These are phyloP conservation scores for Silurus meridionalis DNA, from an alignment of 2,113 vertebrate species.

Conservation along the genomic window DNA sequence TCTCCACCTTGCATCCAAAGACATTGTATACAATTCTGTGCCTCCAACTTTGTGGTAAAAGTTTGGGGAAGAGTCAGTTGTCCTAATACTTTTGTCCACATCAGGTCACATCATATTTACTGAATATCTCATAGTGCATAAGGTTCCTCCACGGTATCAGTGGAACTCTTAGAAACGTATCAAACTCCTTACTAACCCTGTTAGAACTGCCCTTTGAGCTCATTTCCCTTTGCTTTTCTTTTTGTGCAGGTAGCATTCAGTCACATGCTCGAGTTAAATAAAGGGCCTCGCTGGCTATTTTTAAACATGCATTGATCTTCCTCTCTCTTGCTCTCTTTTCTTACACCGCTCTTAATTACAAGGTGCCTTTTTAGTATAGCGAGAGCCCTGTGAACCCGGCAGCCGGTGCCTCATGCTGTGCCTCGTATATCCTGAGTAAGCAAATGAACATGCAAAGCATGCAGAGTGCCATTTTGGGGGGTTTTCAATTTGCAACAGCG, in stretches of 20 bases:
- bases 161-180: not conserved
- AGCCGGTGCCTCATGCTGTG: not conserved
- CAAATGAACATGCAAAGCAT: conserved; percentile 48
- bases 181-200: not conserved
- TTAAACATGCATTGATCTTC: conserved; percentile 34
- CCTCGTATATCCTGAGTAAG: conserved; percentile 35
- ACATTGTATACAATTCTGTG: too few relatives aligned
- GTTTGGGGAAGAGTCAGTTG: too few relatives aligned
- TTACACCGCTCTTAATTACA: conserved; percentile 41
- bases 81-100: too few relatives aligned
- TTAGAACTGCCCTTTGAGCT: conserved; percentile 35
- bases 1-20: too few relatives aligned
- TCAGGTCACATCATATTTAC: too few relatives aligned
- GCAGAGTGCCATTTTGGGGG: conserved; percentile 15
- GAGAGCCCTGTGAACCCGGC: conserved; percentile 8
- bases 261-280: not conserved
- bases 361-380: conserved; percentile 38
- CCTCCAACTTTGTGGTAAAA: too few relatives aligned
- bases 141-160: not conserved
- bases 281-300: conserved; percentile 36
- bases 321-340: not conserved
- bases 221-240: conserved; percentile 7
- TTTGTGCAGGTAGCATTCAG: not conserved
- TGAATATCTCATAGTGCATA: too few relatives aligned
- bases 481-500: conserved; percentile 25